Evolutionary conservation across 2,888 invertebrate species (phyloP).

Genomic region (Lasioglossum malachurum): DNA sequence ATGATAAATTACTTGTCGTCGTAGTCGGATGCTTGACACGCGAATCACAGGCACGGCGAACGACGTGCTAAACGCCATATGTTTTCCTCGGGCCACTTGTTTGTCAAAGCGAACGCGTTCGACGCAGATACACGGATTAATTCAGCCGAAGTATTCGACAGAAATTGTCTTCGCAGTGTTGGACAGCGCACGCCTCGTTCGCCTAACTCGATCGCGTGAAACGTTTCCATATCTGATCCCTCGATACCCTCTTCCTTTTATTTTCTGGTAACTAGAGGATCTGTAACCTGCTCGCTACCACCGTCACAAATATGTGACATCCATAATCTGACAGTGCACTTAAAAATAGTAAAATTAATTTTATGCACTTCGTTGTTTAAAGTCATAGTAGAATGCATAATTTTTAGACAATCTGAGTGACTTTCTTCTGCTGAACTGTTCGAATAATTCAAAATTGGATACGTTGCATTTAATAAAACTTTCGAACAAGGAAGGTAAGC

Average conservation of each 20-base stretch:
- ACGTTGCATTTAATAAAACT: too few species aligned
- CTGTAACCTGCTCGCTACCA: too few species aligned
- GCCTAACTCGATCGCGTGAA: not conserved
- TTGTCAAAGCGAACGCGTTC: constrained; percentile 12
- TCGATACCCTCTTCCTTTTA: not conserved
- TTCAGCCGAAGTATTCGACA: constrained; percentile 1
- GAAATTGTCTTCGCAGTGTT: not conserved
- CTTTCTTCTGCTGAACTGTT: too few species aligned
- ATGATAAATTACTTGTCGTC: constrained; percentile 46
- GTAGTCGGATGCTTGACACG: constrained; percentile 24
- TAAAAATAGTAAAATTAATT: too few species aligned
- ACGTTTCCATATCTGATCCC: not conserved
- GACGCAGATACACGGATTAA: constrained; percentile 5
- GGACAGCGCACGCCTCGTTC: not conserved
- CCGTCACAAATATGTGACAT: too few species aligned
- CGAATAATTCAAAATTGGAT: too few species aligned
- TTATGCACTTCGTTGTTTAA: too few species aligned
- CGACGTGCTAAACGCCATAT: constrained; percentile 28
- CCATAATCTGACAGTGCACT: too few species aligned
- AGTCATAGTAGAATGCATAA: too few species aligned
- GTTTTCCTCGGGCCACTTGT: constrained; percentile 37
- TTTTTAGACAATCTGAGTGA: too few species aligned
- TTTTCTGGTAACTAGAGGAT: too few species aligned
- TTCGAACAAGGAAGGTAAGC: too few species aligned
- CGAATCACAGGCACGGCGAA: constrained; percentile 35